Base-by-base conservation (phyloP, 1,140 invertebrate genomes). In the Oreohelix idahoensis region DNA sequence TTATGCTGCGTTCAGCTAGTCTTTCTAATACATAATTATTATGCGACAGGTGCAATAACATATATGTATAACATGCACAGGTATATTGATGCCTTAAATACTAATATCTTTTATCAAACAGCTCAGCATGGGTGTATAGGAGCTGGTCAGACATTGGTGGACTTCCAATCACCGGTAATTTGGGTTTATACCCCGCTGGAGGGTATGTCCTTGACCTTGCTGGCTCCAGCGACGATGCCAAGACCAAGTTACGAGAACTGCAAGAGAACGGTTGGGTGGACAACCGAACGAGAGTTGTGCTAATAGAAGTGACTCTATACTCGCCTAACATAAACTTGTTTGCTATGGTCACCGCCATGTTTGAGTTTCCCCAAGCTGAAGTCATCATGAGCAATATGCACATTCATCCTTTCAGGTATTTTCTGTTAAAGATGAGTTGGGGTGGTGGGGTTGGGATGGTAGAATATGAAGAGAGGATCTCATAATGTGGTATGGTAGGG, bases 291-390 rank as follows among this genome's bases (percentile, higher is more conserved):
- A 85, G 94, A 86, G 92, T 93, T 17, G 86, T 94, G 17, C 91
- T 94, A 83, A 88, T 93, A 2, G 94, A 94, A 83, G 93, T 94
- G 85, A 93, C 93, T 11, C 86, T 93, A 0, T 94, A 94, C 84
- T 94, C 94, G 85, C 93, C 93, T 8, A 89, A 89, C 69, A 83
- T 88, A 15, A 90, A 92, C 76, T 75, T 91, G 81, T 92, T 91
- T 83, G 87, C 88, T 53, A 87, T 86, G 36, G 83, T 89, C 29
- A 85, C 85, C 23, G 83, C 88, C 15, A 79, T 86, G 4, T 88
- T 91, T 74, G 90, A 91, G 79, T 81, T 88, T 51, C 86, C 85
- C 15, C 39, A 88, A 15, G 83, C 82, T 17, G 73, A 86, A 11
- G 75, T 87, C 11, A 69, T 86, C 20, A 77, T 89, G 35, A 49